phyloP scores from a whole-genome alignment of 1,140 invertebrate genomes.

The Drosophila pectinifera region DNA sequence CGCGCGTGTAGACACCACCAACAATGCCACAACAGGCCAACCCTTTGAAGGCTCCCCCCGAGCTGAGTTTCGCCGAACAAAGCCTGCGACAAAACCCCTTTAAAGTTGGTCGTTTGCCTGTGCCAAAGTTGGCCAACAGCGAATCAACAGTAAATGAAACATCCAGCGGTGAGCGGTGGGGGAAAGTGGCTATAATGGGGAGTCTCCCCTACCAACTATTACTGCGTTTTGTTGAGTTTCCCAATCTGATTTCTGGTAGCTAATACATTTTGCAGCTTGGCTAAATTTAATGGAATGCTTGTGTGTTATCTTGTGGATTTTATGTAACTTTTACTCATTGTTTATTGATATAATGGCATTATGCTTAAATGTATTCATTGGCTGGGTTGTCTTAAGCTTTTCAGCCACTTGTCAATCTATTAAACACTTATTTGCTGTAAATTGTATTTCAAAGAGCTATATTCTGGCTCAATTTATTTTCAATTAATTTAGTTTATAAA shows the following conservation, averaged over 20 bases:
- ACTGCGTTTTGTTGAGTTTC: conserved; percentile 48
- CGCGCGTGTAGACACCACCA: conserved; percentile 30
- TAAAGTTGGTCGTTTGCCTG: conserved; percentile 52
- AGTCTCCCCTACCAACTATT: conserved; percentile 11
- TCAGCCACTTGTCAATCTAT: not conserved
- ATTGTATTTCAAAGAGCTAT: not conserved
- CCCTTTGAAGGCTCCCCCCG: conserved; percentile 8
- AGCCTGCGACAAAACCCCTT: conserved; percentile 46
- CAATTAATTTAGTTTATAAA: not conserved
- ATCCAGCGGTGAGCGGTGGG: conserved; percentile 24
- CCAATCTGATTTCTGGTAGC: conserved; percentile 40
- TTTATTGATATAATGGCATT: conserved; percentile 1
- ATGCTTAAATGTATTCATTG: too few relatives aligned
- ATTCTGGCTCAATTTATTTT: too few relatives aligned
- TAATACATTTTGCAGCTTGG: conserved; percentile 36
- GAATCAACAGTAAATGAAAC: conserved; percentile 62
- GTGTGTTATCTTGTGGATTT: conserved; percentile 16
- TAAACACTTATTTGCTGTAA: too few relatives aligned
- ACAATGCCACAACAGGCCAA: conserved; percentile 29
- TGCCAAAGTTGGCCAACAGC: conserved; percentile 51
- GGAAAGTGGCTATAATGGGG: not conserved
- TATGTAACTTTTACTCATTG: not conserved
- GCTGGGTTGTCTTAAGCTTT: not conserved
- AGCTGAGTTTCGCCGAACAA: conserved; percentile 20
- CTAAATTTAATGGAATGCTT: conserved; percentile 19